These are phyloP conservation scores for Nannobrachium achirus DNA, from an alignment of 2,113 vertebrate genomes.

Conservation along the genomic window DNA sequence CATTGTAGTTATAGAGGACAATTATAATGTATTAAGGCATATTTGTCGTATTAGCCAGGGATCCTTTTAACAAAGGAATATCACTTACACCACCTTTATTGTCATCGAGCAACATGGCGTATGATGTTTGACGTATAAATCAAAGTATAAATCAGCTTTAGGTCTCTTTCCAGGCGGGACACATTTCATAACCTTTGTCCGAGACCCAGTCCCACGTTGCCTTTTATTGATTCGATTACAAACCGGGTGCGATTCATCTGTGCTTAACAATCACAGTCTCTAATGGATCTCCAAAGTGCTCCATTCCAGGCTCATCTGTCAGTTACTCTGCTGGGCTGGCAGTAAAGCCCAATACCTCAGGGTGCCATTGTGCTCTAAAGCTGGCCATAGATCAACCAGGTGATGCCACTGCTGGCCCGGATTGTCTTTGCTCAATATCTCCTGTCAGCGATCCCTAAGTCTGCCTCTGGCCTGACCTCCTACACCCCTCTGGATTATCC, in stretches of 20 bases:
- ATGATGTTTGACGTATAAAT: no score
- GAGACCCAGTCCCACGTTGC: slow-evolving; percentile 43
- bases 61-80: no score
- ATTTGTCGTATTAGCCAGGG: no score
- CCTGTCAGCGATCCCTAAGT: slow-evolving; percentile 38
- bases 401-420: slow-evolving; percentile 11
- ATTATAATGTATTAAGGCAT: no score
- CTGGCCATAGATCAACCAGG: slow-evolving; percentile 49
- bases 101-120: no score
- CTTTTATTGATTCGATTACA: slow-evolving; percentile 40
- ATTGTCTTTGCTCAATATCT: slow-evolving; percentile 51
- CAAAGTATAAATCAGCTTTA: no score
- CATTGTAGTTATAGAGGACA: no score
- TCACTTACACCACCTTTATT: no score
- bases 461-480: slow-evolving; percentile 14
- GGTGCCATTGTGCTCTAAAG: slow-evolving; percentile 49
- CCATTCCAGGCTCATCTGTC: slow-evolving; percentile 5
- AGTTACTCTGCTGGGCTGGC: slow-evolving; percentile 8
- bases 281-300: slow-evolving; percentile 20
- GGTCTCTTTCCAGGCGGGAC: slow-evolving; percentile 1
- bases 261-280: slow-evolving; percentile 17
- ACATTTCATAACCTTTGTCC: slow-evolving; percentile 1
- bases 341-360: slow-evolving; percentile 35
- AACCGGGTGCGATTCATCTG: slow-evolving; percentile 30
- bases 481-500: slow-evolving; percentile 45